A percentile compares a stretch with the other conserved stretches of the same genome.
phyloP scores from a whole-genome alignment of 1,140 invertebrate genomes.

The Cephus cinctus region DNA sequence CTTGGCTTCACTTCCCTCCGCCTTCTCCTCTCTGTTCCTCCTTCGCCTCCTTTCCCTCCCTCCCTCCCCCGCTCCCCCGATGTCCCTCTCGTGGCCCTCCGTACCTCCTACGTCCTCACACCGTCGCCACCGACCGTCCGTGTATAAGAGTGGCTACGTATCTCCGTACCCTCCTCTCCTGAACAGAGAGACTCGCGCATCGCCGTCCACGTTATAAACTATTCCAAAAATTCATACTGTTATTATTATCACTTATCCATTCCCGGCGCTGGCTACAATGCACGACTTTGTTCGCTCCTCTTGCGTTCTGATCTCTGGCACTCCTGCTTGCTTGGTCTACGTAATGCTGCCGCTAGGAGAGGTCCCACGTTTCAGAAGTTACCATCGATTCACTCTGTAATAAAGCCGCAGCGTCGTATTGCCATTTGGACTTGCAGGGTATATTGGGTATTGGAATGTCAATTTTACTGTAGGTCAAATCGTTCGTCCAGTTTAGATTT shows the following conservation, averaged over 20 bases:
- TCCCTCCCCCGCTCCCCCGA: constrained; percentile 10
- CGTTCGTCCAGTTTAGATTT: no score
- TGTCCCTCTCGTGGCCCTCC: constrained; percentile 10
- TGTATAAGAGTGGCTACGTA: neutral
- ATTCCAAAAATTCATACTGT: constrained; percentile 41
- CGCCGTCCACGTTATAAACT: constrained; percentile 26
- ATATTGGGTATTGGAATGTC: no score
- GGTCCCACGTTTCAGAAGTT: constrained; percentile 12
- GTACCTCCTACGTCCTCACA: constrained; percentile 19
- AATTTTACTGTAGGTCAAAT: no score
- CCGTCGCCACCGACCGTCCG: neutral
- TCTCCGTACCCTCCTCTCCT: neutral
- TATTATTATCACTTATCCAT: constrained; percentile 39
- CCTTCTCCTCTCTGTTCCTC: constrained; percentile 18
- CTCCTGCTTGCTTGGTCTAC: constrained; percentile 14
- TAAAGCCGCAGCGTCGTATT: no score
- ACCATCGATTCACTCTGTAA: no score
- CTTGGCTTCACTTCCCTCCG: constrained; percentile 30
- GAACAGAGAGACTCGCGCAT: neutral
- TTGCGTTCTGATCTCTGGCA: neutral
- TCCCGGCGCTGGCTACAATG: constrained; percentile 30
- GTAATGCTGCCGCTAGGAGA: constrained; percentile 11
- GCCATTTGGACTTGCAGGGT: no score
- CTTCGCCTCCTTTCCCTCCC: constrained; percentile 7
- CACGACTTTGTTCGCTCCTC: constrained; percentile 31